Evolutionary conservation across 2,113 vertebrate genomes (phyloP).

Genomic region (Labeo catla): DNA sequence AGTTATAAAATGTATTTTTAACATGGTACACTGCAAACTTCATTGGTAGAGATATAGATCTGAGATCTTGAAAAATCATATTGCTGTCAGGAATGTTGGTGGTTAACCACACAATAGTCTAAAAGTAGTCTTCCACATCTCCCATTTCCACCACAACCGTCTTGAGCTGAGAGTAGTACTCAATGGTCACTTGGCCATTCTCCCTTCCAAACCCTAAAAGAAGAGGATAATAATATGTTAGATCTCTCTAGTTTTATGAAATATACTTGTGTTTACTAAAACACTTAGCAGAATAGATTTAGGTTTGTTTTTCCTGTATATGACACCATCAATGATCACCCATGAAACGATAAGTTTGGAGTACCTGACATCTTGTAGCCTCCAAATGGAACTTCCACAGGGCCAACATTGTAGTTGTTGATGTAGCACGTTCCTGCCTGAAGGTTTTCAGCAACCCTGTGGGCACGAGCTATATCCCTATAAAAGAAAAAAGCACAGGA

Average conservation of each 20-base stretch:
- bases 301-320: not conserved
- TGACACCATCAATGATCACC: not conserved
- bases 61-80: not conserved
- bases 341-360: not conserved
- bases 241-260: too few relatives aligned
- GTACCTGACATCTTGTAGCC: constrained; percentile 96
- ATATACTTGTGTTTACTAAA: constrained; percentile 5
- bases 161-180: constrained; percentile 95
- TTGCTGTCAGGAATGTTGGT: not conserved
- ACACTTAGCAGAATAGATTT: not conserved
- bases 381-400: constrained; percentile 91
- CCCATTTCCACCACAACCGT: constrained; percentile 95
- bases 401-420: constrained; percentile 92
- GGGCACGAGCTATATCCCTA: constrained; percentile 92
- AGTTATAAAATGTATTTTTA: not conserved
- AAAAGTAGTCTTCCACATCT: constrained; percentile 85
- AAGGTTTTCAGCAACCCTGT: constrained; percentile 85
- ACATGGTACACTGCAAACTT: not conserved
- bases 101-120: constrained; percentile 43
- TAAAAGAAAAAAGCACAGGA: not conserved
- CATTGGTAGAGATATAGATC: not conserved
- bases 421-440: constrained; percentile 94
- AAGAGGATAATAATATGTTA: not conserved
- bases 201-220: constrained; percentile 91
- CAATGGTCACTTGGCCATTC: constrained; percentile 87